phyloP scores from a whole-genome alignment of 2,888 invertebrate species.

The Oeneis ivallda region DNA sequence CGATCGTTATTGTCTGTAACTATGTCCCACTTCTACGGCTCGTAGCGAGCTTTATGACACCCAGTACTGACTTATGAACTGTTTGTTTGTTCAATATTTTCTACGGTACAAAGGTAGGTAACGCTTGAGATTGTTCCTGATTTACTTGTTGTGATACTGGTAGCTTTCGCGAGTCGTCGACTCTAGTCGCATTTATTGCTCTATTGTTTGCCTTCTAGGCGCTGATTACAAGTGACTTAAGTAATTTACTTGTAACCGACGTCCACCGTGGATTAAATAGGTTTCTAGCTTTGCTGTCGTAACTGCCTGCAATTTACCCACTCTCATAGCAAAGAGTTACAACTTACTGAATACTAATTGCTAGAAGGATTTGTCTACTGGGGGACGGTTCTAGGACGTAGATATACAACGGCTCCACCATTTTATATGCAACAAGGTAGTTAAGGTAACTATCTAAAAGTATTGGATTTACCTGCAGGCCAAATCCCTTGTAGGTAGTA shows the following conservation, averaged over 20 bases:
- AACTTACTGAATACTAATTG: too few species aligned
- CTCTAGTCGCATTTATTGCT: conserved; percentile 70
- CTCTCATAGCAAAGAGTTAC: conserved; percentile 30
- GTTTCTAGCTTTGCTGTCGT: conserved; percentile 56
- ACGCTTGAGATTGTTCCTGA: conserved; percentile 63
- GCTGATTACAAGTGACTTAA: conserved; percentile 53
- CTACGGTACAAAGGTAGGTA: conserved; percentile 46
- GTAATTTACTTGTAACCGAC: conserved; percentile 70
- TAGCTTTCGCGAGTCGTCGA: conserved; percentile 65
- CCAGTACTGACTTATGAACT: conserved; percentile 55
- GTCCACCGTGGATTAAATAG: conserved; percentile 51
- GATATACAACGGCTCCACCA: too few species aligned
- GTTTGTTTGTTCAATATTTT: conserved; percentile 51
- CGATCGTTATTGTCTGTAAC: conserved; percentile 46
- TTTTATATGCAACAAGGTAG: too few species aligned
- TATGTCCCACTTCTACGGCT: conserved; percentile 44
- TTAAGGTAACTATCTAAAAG: too few species aligned
- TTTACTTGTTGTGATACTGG: conserved; percentile 73
- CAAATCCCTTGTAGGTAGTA: too few species aligned
- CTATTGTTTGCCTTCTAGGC: conserved; percentile 72
- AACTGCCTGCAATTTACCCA: conserved; percentile 59
- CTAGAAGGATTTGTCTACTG: too few species aligned
- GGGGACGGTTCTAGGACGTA: too few species aligned
- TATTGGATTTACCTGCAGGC: too few species aligned
- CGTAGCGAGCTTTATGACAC: conserved; percentile 51